phyloP scores from a whole-genome alignment of 2,888 invertebrate species.

The Chaetogeoica ovagalla region DNA sequence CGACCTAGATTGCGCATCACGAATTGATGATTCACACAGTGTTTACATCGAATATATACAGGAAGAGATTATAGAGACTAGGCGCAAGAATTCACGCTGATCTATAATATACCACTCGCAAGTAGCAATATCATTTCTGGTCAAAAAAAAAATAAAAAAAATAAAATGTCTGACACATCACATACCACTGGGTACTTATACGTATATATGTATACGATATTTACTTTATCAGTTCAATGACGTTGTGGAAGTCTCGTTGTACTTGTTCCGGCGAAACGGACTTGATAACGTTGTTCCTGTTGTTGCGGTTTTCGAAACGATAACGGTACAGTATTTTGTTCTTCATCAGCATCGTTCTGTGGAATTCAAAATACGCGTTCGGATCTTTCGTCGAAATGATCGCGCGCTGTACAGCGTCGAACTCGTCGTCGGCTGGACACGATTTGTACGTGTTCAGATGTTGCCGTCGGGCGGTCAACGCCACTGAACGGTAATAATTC shows the following conservation, averaged over 20 bases:
- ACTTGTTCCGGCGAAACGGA: neutral
- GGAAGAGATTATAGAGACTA: no score
- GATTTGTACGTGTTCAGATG: conserved; percentile 13
- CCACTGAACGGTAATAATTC: conserved; percentile 17
- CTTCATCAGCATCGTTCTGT: conserved; percentile 11
- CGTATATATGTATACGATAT: no score
- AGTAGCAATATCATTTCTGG: no score
- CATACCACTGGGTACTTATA: no score
- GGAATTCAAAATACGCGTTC: conserved; percentile 32
- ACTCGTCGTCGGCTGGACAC: conserved; percentile 24
- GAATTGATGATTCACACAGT: no score
- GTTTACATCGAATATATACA: no score
- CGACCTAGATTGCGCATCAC: no score
- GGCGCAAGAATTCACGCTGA: no score
- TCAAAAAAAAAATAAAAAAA: no score
- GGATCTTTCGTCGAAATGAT: conserved; percentile 12
- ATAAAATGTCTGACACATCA: no score
- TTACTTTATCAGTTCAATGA: conserved; percentile 29
- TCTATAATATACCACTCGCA: no score
- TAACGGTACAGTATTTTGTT: conserved; percentile 34
- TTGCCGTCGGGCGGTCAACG: conserved; percentile 29
- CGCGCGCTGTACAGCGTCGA: conserved; percentile 36
- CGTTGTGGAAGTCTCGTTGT: neutral
- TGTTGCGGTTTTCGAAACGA: neutral
- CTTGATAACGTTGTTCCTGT: neutral